phyloP scores from a whole-genome alignment of 2,888 invertebrate genomes.

The Meteorus cinctellus region DNA sequence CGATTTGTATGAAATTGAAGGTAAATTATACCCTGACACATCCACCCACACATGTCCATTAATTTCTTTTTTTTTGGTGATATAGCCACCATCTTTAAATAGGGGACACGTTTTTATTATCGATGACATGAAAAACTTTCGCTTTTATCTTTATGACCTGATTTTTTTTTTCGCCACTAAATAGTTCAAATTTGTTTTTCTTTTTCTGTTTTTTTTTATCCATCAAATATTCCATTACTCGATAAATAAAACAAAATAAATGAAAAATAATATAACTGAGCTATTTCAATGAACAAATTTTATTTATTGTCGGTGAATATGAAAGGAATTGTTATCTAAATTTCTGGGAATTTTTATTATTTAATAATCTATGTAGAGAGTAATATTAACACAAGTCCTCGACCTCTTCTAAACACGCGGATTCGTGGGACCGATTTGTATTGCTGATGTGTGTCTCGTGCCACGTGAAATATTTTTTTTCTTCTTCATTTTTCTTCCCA shows the following conservation, averaged over 20 bases:
- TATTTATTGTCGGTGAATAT: neutral
- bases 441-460: constrained; percentile 35
- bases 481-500: neutral
- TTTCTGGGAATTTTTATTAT: neutral
- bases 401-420: constrained; percentile 52
- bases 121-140: constrained; percentile 13
- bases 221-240: neutral
- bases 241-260: neutral
- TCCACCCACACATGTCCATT: neutral
- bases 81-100: constrained; percentile 11
- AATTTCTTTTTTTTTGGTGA: neutral
- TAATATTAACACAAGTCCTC: constrained; percentile 51
- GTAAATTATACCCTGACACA: neutral
- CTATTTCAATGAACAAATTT: neutral
- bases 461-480: constrained; percentile 16
- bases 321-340: neutral
- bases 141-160: neutral
- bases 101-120: constrained; percentile 14
- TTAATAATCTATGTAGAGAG: neutral
- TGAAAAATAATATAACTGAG: neutral
- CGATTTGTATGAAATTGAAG: neutral
- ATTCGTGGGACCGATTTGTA: constrained; percentile 45
- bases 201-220: neutral
- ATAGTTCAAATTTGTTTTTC: neutral
- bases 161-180: neutral